Conservation (phyloP, 2,113 vertebrate species). For the Bufo bufo region DNA sequence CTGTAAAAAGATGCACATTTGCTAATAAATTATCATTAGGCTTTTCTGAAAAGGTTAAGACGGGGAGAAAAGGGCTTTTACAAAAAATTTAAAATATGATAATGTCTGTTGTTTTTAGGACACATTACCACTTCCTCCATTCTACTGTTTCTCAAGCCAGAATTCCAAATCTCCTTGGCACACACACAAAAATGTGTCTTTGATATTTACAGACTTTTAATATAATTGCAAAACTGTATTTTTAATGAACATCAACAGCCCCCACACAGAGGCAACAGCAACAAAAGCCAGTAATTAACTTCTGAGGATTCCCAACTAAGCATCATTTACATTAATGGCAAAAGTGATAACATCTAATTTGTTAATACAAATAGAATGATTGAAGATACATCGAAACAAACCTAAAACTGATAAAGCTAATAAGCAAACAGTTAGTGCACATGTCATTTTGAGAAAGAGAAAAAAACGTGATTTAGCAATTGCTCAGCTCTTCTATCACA, state of each 20-base stretch:
- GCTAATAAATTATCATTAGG: slow-evolving; percentile 12
- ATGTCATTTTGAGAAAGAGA: too few relatives aligned
- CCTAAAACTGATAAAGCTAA: background rate
- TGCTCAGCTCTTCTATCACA: too few relatives aligned
- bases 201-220: slow-evolving; percentile 45
- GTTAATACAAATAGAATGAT: background rate
- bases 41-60: slow-evolving; percentile 31
- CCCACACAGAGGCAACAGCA: slow-evolving; percentile 40
- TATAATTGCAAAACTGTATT: slow-evolving; percentile 51
- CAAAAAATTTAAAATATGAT: slow-evolving; percentile 23
- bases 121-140: slow-evolving; percentile 54
- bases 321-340: background rate
- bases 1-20: background rate
- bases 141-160: slow-evolving; percentile 42
- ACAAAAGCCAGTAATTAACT: slow-evolving; percentile 14
- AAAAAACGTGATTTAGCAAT: too few relatives aligned
- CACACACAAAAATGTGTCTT: slow-evolving; percentile 45
- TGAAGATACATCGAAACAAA: background rate
- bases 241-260: slow-evolving; percentile 44
- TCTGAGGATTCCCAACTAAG: background rate
- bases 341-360: background rate
- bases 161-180: slow-evolving; percentile 49
- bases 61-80: slow-evolving; percentile 28
- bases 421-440: too few relatives aligned
- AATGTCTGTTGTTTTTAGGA: slow-evolving; percentile 35